Evolutionary conservation across 2,113 vertebrate genomes (phyloP).

Genomic region (Numenius arquata): DNA sequence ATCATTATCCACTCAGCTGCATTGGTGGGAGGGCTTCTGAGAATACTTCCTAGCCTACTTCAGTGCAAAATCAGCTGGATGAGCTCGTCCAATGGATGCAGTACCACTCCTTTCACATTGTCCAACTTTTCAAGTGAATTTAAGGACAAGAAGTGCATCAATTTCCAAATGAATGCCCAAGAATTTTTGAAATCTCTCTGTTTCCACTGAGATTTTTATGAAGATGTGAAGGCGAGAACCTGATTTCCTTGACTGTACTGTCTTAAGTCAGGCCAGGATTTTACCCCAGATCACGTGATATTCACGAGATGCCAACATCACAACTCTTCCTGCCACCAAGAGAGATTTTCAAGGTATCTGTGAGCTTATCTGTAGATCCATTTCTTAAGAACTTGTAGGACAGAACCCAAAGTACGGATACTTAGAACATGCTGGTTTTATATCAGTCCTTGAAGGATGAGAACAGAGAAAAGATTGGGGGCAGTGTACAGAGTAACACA

Average conservation of each 20-base stretch:
- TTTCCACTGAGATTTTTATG: neutral
- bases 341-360: neutral
- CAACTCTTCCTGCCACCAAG: neutral
- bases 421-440: neutral
- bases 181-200: neutral
- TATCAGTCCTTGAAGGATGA: neutral
- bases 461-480: neutral
- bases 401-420: neutral
- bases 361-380: neutral
- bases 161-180: neutral
- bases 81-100: neutral
- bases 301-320: neutral
- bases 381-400: neutral
- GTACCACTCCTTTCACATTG: neutral
- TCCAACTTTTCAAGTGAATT: neutral
- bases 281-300: neutral
- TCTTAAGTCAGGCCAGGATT: neutral
- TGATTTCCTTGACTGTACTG: neutral
- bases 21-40: neutral
- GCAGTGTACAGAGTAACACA: neutral
- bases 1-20: neutral
- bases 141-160: neutral
- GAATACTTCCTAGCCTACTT: neutral
- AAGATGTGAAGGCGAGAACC: neutral
- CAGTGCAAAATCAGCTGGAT: neutral